Conservation (phyloP, 1,140 invertebrate genomes). For the Panagrolaimus sp. region DNA sequence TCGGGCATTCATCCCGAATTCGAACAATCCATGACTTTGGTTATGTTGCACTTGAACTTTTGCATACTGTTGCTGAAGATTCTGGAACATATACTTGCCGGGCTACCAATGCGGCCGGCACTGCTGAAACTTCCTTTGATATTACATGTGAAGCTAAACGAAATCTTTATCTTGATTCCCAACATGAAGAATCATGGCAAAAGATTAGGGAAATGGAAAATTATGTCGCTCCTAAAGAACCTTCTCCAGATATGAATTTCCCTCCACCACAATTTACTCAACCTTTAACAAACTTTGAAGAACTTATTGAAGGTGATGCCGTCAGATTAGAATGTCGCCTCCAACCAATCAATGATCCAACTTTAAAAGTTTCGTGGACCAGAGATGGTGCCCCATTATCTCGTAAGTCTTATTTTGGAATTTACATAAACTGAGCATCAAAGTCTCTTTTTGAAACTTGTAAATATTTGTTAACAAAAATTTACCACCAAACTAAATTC, state of each 20-base stretch:
- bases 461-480: too few species aligned
- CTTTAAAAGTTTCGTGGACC: slow-evolving; percentile 63
- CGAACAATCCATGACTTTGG: slow-evolving; percentile 90
- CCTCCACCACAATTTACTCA: slow-evolving; percentile 52
- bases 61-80: slow-evolving; percentile 72
- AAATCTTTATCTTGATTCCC: slow-evolving; percentile 55
- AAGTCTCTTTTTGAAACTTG: too few species aligned
- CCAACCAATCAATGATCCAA: slow-evolving; percentile 62
- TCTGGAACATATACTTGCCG: slow-evolving; percentile 87
- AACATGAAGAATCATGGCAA: slow-evolving; percentile 81
- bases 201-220: slow-evolving; percentile 70
- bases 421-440: too few species aligned
- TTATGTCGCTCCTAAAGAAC: slow-evolving; percentile 29
- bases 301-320: slow-evolving; percentile 79
- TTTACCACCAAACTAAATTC: too few species aligned
- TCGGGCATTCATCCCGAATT: slow-evolving; percentile 71
- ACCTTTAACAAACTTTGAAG: slow-evolving; percentile 46
- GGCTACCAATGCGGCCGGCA: slow-evolving; percentile 82
- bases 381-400: slow-evolving; percentile 23
- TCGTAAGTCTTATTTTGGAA: too few species aligned
- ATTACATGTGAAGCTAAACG: slow-evolving; percentile 63
- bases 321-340: slow-evolving; percentile 80
- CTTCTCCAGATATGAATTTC: slow-evolving; percentile 48
- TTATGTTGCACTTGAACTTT: slow-evolving; percentile 85
- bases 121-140: slow-evolving; percentile 85